phyloP scores from a whole-genome alignment of 2,797 vertebrate species.

The Margarornis squamiger region DNA sequence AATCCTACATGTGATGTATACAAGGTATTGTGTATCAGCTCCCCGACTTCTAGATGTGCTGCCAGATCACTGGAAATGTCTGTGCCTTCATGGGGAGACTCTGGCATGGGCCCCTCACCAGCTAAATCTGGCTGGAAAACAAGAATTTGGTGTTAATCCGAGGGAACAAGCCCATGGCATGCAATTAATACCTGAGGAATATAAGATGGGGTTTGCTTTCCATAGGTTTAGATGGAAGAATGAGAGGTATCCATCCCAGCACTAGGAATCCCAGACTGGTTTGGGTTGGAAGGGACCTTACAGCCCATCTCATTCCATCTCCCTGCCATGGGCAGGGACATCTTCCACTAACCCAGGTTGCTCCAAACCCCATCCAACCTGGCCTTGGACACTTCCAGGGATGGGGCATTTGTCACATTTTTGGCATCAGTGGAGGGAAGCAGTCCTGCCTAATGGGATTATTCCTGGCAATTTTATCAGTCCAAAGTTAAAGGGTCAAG shows the following conservation, averaged over 20 bases:
- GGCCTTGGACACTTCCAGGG: not conserved
- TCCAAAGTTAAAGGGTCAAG: not conserved
- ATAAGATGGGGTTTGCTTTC: not conserved
- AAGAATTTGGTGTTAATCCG: not conserved
- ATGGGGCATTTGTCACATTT: not conserved
- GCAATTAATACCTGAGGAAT: not conserved
- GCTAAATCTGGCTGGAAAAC: not conserved
- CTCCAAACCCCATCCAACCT: not conserved
- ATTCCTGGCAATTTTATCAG: not conserved
- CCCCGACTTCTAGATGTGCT: not conserved
- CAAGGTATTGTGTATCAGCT: constrained; percentile 3
- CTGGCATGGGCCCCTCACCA: not conserved
- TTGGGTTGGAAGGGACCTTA: not conserved
- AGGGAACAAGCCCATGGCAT: not conserved
- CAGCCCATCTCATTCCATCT: not conserved
- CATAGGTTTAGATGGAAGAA: not conserved
- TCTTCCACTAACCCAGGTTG: not conserved
- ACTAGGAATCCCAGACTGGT: not conserved
- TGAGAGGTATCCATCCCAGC: not conserved
- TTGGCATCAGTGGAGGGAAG: not conserved
- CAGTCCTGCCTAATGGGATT: not conserved
- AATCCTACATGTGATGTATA: constrained; percentile 20
- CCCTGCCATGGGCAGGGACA: not conserved
- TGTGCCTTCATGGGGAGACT: not conserved
- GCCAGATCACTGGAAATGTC: not conserved